Evolutionary conservation across 1,140 invertebrate species (phyloP), one percentile per base, ranked within the genome.

Genomic region (Pinna nobilis): DNA sequence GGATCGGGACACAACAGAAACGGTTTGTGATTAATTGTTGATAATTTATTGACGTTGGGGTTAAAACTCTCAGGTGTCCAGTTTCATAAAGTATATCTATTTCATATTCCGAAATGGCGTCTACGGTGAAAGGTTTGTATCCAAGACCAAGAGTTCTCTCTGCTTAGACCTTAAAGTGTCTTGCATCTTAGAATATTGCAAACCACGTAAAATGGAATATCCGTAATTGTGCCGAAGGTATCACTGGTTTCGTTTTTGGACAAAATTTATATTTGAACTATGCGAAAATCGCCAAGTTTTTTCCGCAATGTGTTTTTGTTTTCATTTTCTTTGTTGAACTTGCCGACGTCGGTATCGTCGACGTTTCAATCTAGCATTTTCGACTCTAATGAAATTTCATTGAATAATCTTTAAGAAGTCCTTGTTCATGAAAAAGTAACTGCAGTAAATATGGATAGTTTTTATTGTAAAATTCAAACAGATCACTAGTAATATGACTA

Each of bases 251-350:
- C 39, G 39, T 44, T 44, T 44, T 44, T 9, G n/a, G 39, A 44
- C n/a, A 44, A 44, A 44, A n/a, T 11, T 44, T 11, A 44, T 9
- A 11, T 44, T 44, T 9, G 9, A n/a, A 44, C 39, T 11, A 44
- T 44, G 9, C 9, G 39, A 44, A 9, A 44, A 11, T 9, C 39
- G 9, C 39, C 39, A 44, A 44, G 39, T n/a, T 9, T 44, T 44
- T 44, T 44, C 39, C 39, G 9, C 39, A 44, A 44, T 44, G 39
- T 44, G 39, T 44, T 44, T 44, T 44, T 44, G 39, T 44, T 44
- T 44, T 44, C 39, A 44, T 44, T 44, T 44, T 44, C 39, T n/a
- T 44, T 44, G 39, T 44, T 44, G 39, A 44, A 44, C n/a, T 44
- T n/a, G n/a, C n/a, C 39, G 39, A 44, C 39, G n/a, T 44, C 39